phyloP scores from a whole-genome alignment of 2,797 vertebrate genomes.

The Fringilla coelebs region DNA sequence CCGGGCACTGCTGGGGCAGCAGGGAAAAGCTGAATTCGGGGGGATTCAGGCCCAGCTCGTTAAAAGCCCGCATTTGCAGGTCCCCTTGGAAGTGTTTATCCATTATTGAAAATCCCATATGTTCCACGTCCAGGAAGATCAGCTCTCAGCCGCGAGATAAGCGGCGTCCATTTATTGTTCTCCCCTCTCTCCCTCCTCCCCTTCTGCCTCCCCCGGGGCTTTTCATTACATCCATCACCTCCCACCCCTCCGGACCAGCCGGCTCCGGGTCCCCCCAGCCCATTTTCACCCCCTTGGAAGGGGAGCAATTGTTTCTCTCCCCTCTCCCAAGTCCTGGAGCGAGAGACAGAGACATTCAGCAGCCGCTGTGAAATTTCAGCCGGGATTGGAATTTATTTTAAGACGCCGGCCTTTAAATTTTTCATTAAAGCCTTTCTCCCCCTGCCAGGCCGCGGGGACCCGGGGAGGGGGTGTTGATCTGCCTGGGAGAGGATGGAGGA shows the following conservation, averaged over 20 bases:
- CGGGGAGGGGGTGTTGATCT: not conserved
- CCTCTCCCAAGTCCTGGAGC: not conserved
- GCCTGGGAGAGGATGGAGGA: not conserved
- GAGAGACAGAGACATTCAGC: not conserved
- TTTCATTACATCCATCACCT: slow-evolving; percentile 36
- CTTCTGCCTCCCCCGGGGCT: not conserved
- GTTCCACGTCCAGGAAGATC: slow-evolving; percentile 30
- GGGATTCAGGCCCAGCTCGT: not conserved
- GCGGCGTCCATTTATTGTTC: slow-evolving; percentile 27
- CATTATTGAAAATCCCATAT: slow-evolving; percentile 56
- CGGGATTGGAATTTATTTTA: slow-evolving; percentile 55
- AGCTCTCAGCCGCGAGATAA: slow-evolving; percentile 13
- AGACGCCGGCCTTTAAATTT: slow-evolving; percentile 45
- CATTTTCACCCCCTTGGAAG: not conserved
- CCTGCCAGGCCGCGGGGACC: not conserved
- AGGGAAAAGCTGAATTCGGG: not conserved
- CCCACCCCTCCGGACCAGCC: not conserved
- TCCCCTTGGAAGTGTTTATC: slow-evolving; percentile 47
- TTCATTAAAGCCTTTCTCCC: slow-evolving; percentile 36
- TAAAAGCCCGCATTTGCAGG: not conserved
- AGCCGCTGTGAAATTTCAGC: slow-evolving; percentile 48
- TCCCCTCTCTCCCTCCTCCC: not conserved
- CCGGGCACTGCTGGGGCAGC: not conserved
- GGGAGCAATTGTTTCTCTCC: not conserved
- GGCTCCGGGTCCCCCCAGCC: not conserved